Evolutionary conservation across 2,113 vertebrate species (phyloP).

Genomic region (Murina feae): DNA sequence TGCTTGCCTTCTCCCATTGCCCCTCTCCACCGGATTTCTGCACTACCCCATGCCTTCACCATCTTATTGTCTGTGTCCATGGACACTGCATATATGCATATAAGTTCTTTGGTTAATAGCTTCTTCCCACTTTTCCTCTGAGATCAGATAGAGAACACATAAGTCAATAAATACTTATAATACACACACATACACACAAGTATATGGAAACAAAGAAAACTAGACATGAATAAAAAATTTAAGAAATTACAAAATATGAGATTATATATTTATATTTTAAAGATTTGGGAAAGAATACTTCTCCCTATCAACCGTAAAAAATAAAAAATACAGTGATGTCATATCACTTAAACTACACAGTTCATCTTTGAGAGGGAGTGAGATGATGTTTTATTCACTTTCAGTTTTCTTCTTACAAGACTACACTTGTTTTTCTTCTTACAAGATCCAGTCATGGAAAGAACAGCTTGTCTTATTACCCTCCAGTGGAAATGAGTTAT

Average conservation of each 20-base stretch:
- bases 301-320: neutral
- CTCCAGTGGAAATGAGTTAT: constrained; percentile 60
- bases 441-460: neutral
- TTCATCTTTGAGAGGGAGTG: neutral
- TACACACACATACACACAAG: neutral
- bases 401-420: constrained; percentile 32
- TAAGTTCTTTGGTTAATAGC: too few relatives aligned
- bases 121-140: too few relatives aligned
- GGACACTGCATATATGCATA: too few relatives aligned
- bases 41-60: too few relatives aligned
- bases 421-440: constrained; percentile 25
- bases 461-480: constrained; percentile 26
- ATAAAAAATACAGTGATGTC: neutral
- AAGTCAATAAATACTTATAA: neutral
- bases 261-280: neutral
- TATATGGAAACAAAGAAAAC: neutral
- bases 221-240: neutral
- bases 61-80: too few relatives aligned
- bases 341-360: neutral
- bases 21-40: too few relatives aligned
- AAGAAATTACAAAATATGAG: neutral
- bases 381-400: neutral
- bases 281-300: neutral
- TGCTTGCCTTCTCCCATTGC: too few relatives aligned
- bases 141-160: neutral